Evolutionary conservation across 2,113 vertebrate species (phyloP), one percentile per base, ranked within the genome.

Genomic region (Puntigrus tetrazona): DNA sequence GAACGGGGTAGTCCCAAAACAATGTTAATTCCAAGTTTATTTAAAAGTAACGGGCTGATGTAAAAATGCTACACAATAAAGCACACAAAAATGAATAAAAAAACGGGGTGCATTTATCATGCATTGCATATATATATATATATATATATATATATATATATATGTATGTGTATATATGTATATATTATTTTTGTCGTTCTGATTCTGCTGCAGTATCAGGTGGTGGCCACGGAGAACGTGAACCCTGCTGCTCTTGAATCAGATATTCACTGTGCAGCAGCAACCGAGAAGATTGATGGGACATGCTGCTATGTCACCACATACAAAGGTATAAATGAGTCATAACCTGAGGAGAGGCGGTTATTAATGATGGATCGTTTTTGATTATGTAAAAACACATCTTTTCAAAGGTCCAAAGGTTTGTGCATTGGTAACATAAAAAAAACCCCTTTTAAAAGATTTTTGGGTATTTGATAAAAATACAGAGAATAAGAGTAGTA

Each of bases 251-350:
- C 96, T 0, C 84, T 97, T 87, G 95, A 94, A 83, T 95, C 96
- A 11, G 92, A 95, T 85, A 76, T 98, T 34, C 88, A 95, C 69
- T 90, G 45, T 89, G 96, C 97, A 0, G 41, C 96, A 50, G 95
- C 97, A 85, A 99, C 97, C 34, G 97, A 99, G 87, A 99, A 99
- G 88, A 92, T 99, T 88, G 98, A 98, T 14, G 98, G 98, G 36
- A 99, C 97, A 27, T 99, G 98, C 93, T 99, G 98, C 87, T 99
- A 97, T 6, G 93, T 98, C 8, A 93, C 97, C 18, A 84, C 87
- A 0, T 93, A 96, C 88, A 95, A 95, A 95, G 97, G 97, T 97
- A 7, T 9, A 75, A 74, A 75, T 9, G 14, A 20, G 43, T 75
- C 25, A 20, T 9, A 25, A 45, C n/a, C 25, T 29, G 16, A 27